phyloP scores from a whole-genome alignment of 2,888 invertebrate species.

The Tribolium freemani region DNA sequence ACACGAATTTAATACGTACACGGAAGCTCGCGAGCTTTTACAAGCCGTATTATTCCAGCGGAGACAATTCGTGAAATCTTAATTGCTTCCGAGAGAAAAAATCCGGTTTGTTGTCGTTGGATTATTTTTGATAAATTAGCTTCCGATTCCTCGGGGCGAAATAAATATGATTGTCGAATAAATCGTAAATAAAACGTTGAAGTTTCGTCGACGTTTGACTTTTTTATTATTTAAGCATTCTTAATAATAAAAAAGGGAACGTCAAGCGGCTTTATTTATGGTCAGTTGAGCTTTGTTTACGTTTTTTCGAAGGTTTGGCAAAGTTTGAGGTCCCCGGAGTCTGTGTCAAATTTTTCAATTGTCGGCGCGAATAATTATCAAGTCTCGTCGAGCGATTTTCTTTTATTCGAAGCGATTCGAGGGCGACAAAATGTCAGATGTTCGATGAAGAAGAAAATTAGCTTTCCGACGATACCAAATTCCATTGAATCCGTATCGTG shows the following conservation, averaged over 20 bases:
- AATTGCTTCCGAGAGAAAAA: neutral
- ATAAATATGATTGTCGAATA: conserved; percentile 23
- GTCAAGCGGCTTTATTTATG: conserved; percentile 20
- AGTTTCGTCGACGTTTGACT: conserved; percentile 4
- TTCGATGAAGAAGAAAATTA: conserved; percentile 37
- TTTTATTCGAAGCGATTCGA: conserved; percentile 36
- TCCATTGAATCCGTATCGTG: conserved; percentile 33
- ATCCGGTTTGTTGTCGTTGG: neutral
- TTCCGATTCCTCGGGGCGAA: neutral
- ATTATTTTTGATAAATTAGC: conserved; percentile 21
- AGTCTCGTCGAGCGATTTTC: conserved; percentile 26
- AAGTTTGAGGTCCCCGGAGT: neutral
- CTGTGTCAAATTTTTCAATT: conserved; percentile 16
- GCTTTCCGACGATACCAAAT: conserved; percentile 37
- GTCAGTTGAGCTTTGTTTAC: conserved; percentile 8
- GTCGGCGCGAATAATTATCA: conserved; percentile 14
- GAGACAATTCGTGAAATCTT: neutral
- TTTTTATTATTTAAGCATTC: conserved; percentile 26
- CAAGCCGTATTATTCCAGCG: neutral
- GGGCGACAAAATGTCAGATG: conserved; percentile 39
- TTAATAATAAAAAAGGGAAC: conserved; percentile 22
- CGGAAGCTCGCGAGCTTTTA: conserved; percentile 7
- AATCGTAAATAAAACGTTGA: conserved; percentile 16
- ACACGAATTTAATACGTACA: conserved; percentile 22
- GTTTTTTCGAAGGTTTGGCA: neutral